Conservation (phyloP, 1,140 invertebrate species). For the Episyrphus balteatus region DNA sequence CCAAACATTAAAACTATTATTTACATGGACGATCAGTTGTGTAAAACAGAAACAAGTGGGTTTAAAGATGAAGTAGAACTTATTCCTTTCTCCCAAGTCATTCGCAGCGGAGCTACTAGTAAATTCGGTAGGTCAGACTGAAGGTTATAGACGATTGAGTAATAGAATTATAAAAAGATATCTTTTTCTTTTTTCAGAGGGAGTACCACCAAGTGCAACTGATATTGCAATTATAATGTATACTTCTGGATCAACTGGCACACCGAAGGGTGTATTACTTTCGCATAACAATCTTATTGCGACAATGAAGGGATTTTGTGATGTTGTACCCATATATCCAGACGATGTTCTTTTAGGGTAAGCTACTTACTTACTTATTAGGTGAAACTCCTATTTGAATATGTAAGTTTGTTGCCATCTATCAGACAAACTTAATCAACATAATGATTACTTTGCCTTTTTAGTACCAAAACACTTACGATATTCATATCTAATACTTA, state of each 20-base stretch:
- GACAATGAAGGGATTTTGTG: slow-evolving; percentile 78
- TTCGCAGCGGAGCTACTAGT: slow-evolving; percentile 36
- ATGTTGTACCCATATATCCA: slow-evolving; percentile 56
- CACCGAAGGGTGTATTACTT: slow-evolving; percentile 77
- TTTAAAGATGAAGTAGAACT: slow-evolving; percentile 58
- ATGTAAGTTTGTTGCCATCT: too few relatives aligned
- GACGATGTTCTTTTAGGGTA: slow-evolving; percentile 78
- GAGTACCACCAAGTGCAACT: slow-evolving; percentile 47
- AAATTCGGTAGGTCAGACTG: slow-evolving; percentile 24
- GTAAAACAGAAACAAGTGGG: slow-evolving; percentile 51
- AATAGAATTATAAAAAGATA: neutral
- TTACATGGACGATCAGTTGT: slow-evolving; percentile 80
- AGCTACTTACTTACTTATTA: neutral
- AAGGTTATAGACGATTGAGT: neutral
- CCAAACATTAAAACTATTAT: slow-evolving; percentile 66
- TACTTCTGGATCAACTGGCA: slow-evolving; percentile 86
- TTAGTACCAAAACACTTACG: too few relatives aligned
- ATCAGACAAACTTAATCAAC: too few relatives aligned
- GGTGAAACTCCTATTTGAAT: neutral
- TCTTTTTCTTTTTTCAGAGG: slow-evolving; percentile 30
- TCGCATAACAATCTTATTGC: slow-evolving; percentile 85
- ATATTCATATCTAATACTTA: too few relatives aligned
- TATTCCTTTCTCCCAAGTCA: slow-evolving; percentile 48
- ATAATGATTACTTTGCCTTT: too few relatives aligned
- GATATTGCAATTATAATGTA: slow-evolving; percentile 95